phyloP scores from a whole-genome alignment of 2,888 invertebrate genomes.

The Asteroscopus sphinx region DNA sequence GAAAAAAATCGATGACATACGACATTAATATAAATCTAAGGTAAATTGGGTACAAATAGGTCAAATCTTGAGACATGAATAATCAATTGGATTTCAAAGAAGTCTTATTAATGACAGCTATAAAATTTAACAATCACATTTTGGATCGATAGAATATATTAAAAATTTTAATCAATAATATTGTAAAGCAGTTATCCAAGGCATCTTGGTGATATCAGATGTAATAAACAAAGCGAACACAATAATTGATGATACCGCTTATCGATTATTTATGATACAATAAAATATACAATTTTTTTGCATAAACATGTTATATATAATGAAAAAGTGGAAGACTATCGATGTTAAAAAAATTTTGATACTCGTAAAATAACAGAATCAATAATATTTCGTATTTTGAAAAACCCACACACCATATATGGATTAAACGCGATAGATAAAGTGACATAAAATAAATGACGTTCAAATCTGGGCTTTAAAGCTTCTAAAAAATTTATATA shows the following conservation, averaged over 20 bases:
- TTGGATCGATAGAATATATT: conserved; percentile 51
- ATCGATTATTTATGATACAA: conserved; percentile 65
- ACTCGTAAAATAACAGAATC: conserved; percentile 17
- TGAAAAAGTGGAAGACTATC: conserved; percentile 36
- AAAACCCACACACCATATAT: conserved; percentile 29
- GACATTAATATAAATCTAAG: conserved; percentile 43
- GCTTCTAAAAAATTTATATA: conserved; percentile 13
- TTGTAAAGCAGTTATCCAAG: conserved; percentile 56
- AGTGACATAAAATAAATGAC: conserved; percentile 21
- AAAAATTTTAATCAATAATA: conserved; percentile 60
- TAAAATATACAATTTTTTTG: conserved; percentile 54
- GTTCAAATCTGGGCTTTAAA: conserved; percentile 7
- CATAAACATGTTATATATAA: conserved; percentile 36
- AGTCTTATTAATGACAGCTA: conserved; percentile 54
- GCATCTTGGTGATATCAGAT: conserved; percentile 54
- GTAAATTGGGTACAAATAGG: conserved; percentile 56
- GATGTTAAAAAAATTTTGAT: conserved; percentile 19
- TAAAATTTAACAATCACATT: conserved; percentile 60
- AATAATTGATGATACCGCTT: conserved; percentile 58
- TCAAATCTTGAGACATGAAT: conserved; percentile 52
- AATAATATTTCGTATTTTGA: conserved; percentile 19
- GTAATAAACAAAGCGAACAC: conserved; percentile 56
- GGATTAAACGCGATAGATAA: conserved; percentile 24
- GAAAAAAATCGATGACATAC: conserved; percentile 41
- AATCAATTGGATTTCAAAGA: conserved; percentile 54